phyloP scores from a whole-genome alignment of 2,113 vertebrate genomes.

The Pleuronectes platessa region DNA sequence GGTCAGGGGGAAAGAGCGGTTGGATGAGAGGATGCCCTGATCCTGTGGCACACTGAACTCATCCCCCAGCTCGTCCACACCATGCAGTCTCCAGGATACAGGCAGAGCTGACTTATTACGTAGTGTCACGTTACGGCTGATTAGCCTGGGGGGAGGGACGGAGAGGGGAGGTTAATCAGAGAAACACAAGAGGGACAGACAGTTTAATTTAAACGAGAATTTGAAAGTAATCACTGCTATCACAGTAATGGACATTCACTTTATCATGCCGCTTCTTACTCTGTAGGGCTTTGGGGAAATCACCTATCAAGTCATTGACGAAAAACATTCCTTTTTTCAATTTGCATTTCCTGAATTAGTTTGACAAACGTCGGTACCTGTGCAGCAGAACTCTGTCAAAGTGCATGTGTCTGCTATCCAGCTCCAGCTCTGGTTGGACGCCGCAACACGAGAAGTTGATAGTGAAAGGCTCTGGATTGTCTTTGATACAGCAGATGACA shows the following conservation, averaged over 20 bases:
- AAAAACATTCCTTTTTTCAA: background rate
- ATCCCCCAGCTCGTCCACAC: constrained; percentile 86
- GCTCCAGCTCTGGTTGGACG: constrained; percentile 85
- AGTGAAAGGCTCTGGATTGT: constrained; percentile 85
- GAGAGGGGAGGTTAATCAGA: background rate
- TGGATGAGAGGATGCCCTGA: constrained; percentile 78
- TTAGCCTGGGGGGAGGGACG: constrained; percentile 74
- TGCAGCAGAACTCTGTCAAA: constrained; percentile 87
- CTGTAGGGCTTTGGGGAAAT: background rate
- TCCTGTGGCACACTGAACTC: constrained; percentile 83
- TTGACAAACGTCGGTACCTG: constrained; percentile 79
- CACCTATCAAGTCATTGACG: background rate
- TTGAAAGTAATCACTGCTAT: background rate
- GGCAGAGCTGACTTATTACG: constrained; percentile 84
- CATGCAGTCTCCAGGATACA: constrained; percentile 86
- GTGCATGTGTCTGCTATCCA: constrained; percentile 84
- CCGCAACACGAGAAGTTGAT: constrained; percentile 89
- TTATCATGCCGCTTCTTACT: background rate
- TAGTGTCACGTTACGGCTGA: constrained; percentile 78
- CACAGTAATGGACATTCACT: background rate
- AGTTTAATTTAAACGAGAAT: background rate
- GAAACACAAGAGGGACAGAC: background rate
- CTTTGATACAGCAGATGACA: constrained; percentile 87
- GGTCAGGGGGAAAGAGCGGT: constrained; percentile 72
- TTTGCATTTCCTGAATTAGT: background rate